Conservation (phyloP, 1,140 invertebrate genomes). For the Bradynema listronoti region DNA sequence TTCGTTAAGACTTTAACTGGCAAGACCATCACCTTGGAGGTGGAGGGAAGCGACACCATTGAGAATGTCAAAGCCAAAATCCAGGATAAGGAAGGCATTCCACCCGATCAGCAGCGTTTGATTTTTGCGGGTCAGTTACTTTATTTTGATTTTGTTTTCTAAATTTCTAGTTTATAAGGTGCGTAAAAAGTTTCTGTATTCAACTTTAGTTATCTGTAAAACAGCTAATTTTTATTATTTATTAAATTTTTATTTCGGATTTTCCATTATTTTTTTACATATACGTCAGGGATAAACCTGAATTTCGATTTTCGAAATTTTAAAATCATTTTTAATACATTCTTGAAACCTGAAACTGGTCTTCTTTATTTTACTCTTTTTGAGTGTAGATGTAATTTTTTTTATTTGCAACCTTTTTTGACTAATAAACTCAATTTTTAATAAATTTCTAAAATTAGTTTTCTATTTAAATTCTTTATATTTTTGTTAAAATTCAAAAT, state of each 20-base stretch:
- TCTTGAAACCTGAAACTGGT: background rate
- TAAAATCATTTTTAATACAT: conserved; percentile 20
- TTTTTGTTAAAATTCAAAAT: no score
- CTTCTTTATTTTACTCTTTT: conserved; percentile 18
- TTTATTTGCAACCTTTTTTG: no score
- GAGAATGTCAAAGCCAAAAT: conserved; percentile 63
- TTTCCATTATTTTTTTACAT: no score
- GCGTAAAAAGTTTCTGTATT: no score
- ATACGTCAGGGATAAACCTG: no score
- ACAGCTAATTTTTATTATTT: background rate
- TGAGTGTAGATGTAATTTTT: conserved; percentile 19
- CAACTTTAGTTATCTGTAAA: no score
- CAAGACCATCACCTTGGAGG: conserved; percentile 60
- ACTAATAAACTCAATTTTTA: no score
- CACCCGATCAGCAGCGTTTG: conserved; percentile 61
- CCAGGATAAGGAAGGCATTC: conserved; percentile 63
- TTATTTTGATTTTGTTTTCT: conserved; percentile 14
- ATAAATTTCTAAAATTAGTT: no score
- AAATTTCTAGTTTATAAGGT: background rate
- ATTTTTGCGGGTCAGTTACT: conserved; percentile 62
- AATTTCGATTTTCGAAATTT: no score
- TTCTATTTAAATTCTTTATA: no score
- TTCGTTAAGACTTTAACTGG: conserved; percentile 63
- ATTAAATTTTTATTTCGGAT: no score
- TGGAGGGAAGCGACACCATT: conserved; percentile 62